A percentile compares a stretch with the other conserved stretches of the same genome.
phyloP scores from a whole-genome alignment of 2,888 invertebrate genomes.

The Amblyjoppa fuscipennis region DNA sequence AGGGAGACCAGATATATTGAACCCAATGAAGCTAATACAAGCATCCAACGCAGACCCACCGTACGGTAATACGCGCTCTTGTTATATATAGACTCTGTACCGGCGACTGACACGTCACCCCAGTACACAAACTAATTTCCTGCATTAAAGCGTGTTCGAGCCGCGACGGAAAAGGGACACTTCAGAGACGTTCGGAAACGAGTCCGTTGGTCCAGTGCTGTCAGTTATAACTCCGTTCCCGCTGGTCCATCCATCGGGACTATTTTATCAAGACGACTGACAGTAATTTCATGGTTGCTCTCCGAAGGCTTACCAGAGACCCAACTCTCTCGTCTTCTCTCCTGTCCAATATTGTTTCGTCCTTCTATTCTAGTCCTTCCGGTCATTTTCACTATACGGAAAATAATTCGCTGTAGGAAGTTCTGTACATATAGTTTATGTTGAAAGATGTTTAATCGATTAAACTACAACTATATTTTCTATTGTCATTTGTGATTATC shows the following conservation, averaged over 20 bases:
- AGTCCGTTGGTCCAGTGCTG: conserved; percentile 16
- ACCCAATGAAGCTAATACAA: conserved; percentile 71
- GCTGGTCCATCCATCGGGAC: neutral
- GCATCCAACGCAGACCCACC: conserved; percentile 12
- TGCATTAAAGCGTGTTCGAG: conserved; percentile 65
- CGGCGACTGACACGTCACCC: conserved; percentile 55
- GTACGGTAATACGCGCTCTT: conserved; percentile 11
- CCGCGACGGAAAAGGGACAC: conserved; percentile 54
- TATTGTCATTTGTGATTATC: no score
- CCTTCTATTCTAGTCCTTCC: no score
- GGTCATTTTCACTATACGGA: no score
- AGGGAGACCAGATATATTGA: conserved; percentile 64
- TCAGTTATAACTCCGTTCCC: neutral
- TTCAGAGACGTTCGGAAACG: conserved; percentile 42
- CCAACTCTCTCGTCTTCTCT: no score
- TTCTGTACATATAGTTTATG: no score
- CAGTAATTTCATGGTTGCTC: neutral
- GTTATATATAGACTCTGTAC: conserved; percentile 37
- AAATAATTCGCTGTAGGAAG: no score
- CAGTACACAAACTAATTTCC: conserved; percentile 74
- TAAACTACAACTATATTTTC: no score
- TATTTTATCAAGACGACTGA: neutral
- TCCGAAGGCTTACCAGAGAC: no score
- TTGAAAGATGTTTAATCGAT: no score
- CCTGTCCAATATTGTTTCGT: no score